phyloP scores from a whole-genome alignment of 1,140 invertebrate species.

The Octopus bimaculoides region DNA sequence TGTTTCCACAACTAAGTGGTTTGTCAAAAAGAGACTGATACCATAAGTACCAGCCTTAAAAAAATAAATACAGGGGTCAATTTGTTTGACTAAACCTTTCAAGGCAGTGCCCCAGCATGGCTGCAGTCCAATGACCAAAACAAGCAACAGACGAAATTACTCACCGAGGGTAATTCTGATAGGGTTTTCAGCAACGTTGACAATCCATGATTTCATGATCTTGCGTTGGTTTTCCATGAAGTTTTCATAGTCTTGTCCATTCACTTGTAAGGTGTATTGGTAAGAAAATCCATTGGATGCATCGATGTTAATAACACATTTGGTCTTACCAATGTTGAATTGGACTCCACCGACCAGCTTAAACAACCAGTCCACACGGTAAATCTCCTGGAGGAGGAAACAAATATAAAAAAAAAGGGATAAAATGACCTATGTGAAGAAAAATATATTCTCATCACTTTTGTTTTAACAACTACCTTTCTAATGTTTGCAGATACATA shows the following conservation, averaged over 20 bases:
- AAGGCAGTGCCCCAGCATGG: no score
- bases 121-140: no score
- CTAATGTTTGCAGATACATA: background rate
- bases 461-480: background rate
- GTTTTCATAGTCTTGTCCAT: conserved; percentile 71
- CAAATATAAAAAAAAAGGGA: background rate
- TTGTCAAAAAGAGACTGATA: no score
- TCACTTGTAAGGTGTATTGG: conserved; percentile 68
- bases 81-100: no score
- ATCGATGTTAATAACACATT: conserved; percentile 68
- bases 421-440: background rate
- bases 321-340: conserved; percentile 63
- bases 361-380: conserved; percentile 83
- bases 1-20: no score
- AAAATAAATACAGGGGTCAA: no score
- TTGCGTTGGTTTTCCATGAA: conserved; percentile 76
- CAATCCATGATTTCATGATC: conserved; percentile 67
- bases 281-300: conserved; percentile 78
- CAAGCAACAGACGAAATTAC: conserved; percentile 13
- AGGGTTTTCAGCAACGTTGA: conserved; percentile 52
- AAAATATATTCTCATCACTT: background rate
- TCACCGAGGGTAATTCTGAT: conserved; percentile 72
- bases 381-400: conserved; percentile 66
- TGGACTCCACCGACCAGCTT: conserved; percentile 74
- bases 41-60: no score